Evolutionary conservation across 1,140 invertebrate species (phyloP), one percentile per base, ranked within the genome.

Genomic region (Drosophila nasuta): DNA sequence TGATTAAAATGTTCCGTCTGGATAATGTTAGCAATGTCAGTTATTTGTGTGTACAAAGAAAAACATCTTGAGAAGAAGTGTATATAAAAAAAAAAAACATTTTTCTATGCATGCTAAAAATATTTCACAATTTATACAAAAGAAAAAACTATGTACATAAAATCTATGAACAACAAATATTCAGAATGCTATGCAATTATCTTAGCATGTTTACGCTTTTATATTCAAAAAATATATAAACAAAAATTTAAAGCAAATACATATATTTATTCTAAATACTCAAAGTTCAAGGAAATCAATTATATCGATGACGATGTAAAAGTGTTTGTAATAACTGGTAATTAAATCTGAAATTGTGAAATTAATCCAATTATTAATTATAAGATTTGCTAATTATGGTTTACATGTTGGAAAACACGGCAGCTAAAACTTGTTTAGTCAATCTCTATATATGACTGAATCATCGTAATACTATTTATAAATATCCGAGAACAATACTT

Each of bases 1-100:
- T 86, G 82, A 88, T 87, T 88, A 82, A 63, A 79, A 75, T 79
- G 75, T 66, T 76, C 71, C 68, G 82, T 86, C 76, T 70, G 65
- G 64, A 63, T 70, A 79, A 79, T 73, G 65, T 69, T 73, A 25
- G 8, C 20, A 4, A 25, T 49, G 10, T 15, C 20, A 25, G 48
- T 28, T 11, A 48, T 48, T 20, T 48, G 17, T 20, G 5, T 20
- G 3, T 10, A 41, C 8, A 7, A 10, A 41, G 10, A 41, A 11
- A 41, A 41, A 41, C 0, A 41, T n/a, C 11, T 41, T 41, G 10
- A 10, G 8, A 41, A 41, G 10, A 43, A 13, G 11, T 43, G 41
- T 43, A 43, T 28, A 51, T 38, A 25, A 25, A 25, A 20, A 20
- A 4, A n/a, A n/a, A 5, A 49, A 33, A 5, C 13, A 10, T 10